Percentiles rank a stretch among this genome's conserved stretches.
Evolutionary conservation across 2,113 vertebrate species (phyloP).

Genomic region (Planiliza haematocheilus): DNA sequence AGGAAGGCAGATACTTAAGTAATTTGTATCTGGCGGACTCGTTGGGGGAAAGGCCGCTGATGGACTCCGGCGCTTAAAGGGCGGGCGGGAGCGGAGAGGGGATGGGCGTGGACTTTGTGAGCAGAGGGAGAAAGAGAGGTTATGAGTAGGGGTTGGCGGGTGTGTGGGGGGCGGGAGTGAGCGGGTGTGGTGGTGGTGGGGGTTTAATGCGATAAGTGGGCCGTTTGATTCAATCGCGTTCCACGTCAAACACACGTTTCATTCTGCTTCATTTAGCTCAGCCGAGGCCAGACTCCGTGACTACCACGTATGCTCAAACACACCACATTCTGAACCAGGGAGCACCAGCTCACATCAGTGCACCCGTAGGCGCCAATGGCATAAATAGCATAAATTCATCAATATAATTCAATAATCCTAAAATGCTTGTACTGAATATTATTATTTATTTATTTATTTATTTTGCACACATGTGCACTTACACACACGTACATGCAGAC

Average conservation of each 20-base stretch:
- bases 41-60: conserved; percentile 62
- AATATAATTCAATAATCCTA: conserved; percentile 35
- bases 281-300: conserved; percentile 36
- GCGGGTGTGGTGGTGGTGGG: neutral
- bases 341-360: conserved; percentile 36
- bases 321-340: conserved; percentile 22
- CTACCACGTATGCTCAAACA: conserved; percentile 22
- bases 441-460: neutral
- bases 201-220: conserved; percentile 69
- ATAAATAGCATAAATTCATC: conserved; percentile 57
- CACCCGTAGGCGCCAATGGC: conserved; percentile 16
- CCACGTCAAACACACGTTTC: conserved; percentile 64
- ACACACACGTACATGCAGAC: neutral
- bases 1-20: conserved; percentile 47
- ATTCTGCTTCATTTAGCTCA: conserved; percentile 66
- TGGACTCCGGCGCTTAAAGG: conserved; percentile 70
- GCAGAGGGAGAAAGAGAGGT: neutral
- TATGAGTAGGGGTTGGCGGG: conserved; percentile 25
- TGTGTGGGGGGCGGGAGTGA: neutral
- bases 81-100: conserved; percentile 35
- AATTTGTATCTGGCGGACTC: conserved; percentile 66
- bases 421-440: conserved; percentile 31
- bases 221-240: conserved; percentile 65
- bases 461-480: neutral
- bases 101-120: conserved; percentile 12